phyloP scores from a whole-genome alignment of 92 coral and sea anemone genomes.

The Epizoanthus rinbou region DNA sequence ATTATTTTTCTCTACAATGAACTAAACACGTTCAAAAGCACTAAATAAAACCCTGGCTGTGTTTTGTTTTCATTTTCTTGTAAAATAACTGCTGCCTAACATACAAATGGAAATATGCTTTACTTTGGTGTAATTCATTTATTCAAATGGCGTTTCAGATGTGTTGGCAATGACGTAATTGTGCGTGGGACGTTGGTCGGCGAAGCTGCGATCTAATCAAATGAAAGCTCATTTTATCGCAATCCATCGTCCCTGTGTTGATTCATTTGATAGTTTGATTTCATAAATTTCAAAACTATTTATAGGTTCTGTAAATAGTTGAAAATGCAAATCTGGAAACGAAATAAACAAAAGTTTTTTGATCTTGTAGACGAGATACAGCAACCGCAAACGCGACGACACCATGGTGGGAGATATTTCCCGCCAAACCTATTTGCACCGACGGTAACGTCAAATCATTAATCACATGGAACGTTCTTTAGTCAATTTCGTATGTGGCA shows the following conservation, averaged over 20 bases:
- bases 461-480: too few relatives aligned
- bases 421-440: too few relatives aligned
- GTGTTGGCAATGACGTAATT: conserved; percentile 23
- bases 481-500: too few relatives aligned
- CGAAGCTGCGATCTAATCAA: conserved; percentile 11
- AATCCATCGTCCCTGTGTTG: background rate
- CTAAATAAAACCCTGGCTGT: background rate
- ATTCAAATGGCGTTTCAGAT: background rate
- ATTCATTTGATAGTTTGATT: conserved; percentile 9
- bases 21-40: background rate
- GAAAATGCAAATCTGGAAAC: background rate
- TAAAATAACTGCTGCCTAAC: background rate
- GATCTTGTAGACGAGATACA: background rate
- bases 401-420: too few relatives aligned
- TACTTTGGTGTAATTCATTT: background rate
- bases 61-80: background rate
- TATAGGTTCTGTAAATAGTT: background rate
- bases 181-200: conserved; percentile 28
- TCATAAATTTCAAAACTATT: background rate
- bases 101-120: background rate
- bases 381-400: too few relatives aligned
- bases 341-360: too few relatives aligned
- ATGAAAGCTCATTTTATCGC: background rate
- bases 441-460: too few relatives aligned
- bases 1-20: background rate